A percentile compares a stretch with the other conserved stretches of the same genome.
phyloP scores from a whole-genome alignment of 92 coral and sea anemone genomes.

The Palythoa grandiflora region DNA sequence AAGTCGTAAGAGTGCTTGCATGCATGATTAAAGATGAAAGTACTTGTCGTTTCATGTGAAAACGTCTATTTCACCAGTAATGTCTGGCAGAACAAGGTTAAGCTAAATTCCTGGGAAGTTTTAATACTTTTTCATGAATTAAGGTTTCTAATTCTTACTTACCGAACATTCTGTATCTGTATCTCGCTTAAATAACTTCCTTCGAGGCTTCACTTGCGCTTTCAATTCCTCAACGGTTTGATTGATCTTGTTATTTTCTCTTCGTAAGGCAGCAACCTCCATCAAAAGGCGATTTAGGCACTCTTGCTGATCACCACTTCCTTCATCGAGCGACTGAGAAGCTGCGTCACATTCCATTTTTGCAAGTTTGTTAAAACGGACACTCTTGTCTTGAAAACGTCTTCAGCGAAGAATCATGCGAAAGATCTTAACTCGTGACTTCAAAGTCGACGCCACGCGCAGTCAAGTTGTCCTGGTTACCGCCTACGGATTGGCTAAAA shows the following conservation, averaged over 20 bases:
- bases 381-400: neutral
- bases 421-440: neutral
- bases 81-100: too few relatives aligned
- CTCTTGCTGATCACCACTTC: slow-evolving; percentile 1
- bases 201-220: slow-evolving; percentile 2
- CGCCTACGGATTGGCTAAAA: neutral
- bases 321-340: neutral
- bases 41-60: neutral
- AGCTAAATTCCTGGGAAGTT: neutral
- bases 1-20: too few relatives aligned
- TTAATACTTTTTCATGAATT: neutral
- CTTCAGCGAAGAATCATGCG: neutral
- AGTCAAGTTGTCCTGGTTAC: slow-evolving; percentile 1
- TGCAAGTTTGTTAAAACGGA: neutral
- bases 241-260: neutral
- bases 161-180: slow-evolving; percentile 1
- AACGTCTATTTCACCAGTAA: too few relatives aligned
- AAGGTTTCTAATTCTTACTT: neutral
- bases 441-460: neutral
- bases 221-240: neutral
- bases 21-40: too few relatives aligned
- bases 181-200: slow-evolving; percentile 3
- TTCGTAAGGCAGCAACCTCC: slow-evolving; percentile 6
- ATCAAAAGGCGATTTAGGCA: neutral
- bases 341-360: neutral